Evolutionary conservation across 2,888 invertebrate species (phyloP), one percentile per base, ranked within the genome.

Genomic region (Limenitis camilla): DNA sequence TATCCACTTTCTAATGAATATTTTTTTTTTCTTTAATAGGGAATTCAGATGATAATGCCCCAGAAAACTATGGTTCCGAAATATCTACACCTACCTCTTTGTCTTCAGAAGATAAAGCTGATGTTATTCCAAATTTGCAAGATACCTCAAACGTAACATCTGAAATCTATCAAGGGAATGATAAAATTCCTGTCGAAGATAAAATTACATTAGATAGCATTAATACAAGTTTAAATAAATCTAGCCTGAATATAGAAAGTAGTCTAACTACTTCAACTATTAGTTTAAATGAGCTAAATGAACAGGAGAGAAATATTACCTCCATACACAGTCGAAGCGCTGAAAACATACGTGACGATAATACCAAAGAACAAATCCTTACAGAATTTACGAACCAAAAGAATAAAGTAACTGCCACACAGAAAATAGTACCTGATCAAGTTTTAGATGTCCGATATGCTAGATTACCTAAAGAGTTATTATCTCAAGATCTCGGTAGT

Each of bases 401-500:
- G 56, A 69, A 56, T 40, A 83, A 77, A 72, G 78, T 67, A 0
- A 66, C 63, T 6, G 78, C 84, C 8, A 69, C 71, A 9, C 82
- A 81, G 36, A 80, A 75, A 56, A 74, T 84, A 39, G 42, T 64
- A 39, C 71, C 78, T 2, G 81, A 85, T n/a, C 58, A 62, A 35
- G 46, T 42, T 4, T 55, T 59, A 43, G 81, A 84, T 42, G 58
- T 55, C 0, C 67, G 69, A 55, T 81, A 81, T 30, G 52, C 75
- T 1, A 66, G 78, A 33, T 62, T 83, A 64, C 81, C 81, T 0
- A 86, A 85, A 65, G 87, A 87, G 56, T 61, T 85, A 0, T 50
- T 86, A 1, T 72, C 81, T 0, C 86, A 82, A 71, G 87, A 87
- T 39, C 62, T 87, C 0, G 85, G 86, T 0, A 82, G 74, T 54